Evolutionary conservation across 2,797 vertebrate genomes (phyloP).

Genomic region (Sebastes paucispinis): DNA sequence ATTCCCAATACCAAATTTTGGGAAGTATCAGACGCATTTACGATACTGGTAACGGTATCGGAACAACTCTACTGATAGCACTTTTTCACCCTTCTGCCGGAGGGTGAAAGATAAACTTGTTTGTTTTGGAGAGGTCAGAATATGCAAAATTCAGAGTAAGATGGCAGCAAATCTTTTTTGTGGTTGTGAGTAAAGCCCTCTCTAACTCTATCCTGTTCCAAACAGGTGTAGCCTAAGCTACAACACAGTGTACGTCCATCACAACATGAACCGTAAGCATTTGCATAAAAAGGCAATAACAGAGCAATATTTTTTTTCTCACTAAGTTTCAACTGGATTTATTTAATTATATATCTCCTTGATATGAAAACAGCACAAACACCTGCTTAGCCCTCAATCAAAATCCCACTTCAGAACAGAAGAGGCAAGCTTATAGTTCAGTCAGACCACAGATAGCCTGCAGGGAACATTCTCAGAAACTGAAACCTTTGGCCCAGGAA

Average conservation of each 20-base stretch:
- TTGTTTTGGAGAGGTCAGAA: constrained; percentile 23
- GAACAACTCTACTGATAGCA: neutral
- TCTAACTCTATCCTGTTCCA: neutral
- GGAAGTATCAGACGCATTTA: no score
- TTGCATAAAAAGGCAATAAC: neutral
- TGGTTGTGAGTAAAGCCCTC: neutral
- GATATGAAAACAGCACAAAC: neutral
- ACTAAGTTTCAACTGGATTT: neutral
- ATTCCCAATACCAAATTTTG: no score
- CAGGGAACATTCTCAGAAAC: constrained; percentile 11
- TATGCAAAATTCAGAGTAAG: neutral
- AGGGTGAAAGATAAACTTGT: neutral
- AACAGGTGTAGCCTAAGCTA: neutral
- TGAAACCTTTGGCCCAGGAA: neutral
- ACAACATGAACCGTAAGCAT: neutral
- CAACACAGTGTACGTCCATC: neutral
- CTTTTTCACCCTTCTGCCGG: neutral
- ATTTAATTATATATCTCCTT: neutral
- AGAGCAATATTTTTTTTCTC: neutral
- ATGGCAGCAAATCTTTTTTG: constrained; percentile 1
- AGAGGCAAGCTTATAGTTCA: neutral
- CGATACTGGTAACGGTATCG: no score
- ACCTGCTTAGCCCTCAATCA: neutral
- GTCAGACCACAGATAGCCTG: neutral
- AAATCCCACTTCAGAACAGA: neutral